Conservation (phyloP, 2,888 invertebrate genomes). For the Hydriomena furcata region DNA sequence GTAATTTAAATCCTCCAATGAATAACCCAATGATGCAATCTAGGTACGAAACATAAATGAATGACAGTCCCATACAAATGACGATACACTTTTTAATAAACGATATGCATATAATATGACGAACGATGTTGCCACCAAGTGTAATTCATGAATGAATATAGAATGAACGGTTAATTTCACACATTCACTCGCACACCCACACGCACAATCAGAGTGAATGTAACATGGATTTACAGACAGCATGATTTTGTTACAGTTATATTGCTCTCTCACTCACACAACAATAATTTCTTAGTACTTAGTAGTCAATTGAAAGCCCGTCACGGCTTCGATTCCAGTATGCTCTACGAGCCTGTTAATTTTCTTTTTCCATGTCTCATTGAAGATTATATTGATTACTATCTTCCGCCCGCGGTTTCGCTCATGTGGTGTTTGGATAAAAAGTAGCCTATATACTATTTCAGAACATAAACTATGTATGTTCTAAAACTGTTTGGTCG, state of each 20-base stretch:
- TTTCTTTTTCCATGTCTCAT: no score
- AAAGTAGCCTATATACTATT: no score
- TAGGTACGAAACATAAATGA: slow-evolving; percentile 49
- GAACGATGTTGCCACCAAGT: slow-evolving; percentile 4
- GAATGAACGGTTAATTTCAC: slow-evolving; percentile 8
- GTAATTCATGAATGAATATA: slow-evolving; percentile 5
- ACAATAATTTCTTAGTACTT: no score
- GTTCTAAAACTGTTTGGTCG: no score
- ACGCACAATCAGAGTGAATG: slow-evolving; percentile 3
- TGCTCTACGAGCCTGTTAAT: no score
- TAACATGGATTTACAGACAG: no score
- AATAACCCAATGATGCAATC: slow-evolving; percentile 53
- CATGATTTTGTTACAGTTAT: background rate
- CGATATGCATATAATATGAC: background rate
- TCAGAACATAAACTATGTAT: no score
- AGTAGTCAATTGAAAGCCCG: background rate
- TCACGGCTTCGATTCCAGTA: background rate
- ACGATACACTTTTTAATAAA: slow-evolving; percentile 24
- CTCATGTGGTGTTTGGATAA: no score
- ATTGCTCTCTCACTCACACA: slow-evolving; percentile 7
- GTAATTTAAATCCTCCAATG: slow-evolving; percentile 48
- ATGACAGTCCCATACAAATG: slow-evolving; percentile 50
- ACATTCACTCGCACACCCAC: slow-evolving; percentile 5
- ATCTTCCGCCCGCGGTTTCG: no score
- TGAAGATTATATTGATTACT: no score